phyloP scores from a whole-genome alignment of 2,888 invertebrate species.

The Caprella mutica region DNA sequence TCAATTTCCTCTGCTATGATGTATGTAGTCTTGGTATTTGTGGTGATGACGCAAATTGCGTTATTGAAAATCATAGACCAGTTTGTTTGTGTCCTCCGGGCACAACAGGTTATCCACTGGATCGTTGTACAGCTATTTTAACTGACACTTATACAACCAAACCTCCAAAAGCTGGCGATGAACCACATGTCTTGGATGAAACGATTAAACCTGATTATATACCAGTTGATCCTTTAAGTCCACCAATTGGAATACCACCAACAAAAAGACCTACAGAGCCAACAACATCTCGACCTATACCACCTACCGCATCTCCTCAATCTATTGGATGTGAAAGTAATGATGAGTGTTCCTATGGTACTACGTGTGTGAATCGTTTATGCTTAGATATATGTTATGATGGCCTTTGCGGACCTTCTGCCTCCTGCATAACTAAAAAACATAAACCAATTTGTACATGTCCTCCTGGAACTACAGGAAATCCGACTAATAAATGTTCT shows the following conservation, averaged over 20 bases:
- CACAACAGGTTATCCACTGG: slow-evolving; percentile 68
- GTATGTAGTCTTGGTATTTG: slow-evolving; percentile 56
- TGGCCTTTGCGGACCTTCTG: slow-evolving; percentile 27
- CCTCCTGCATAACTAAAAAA: slow-evolving; percentile 15
- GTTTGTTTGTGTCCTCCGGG: slow-evolving; percentile 69
- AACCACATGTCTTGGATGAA: too few relatives aligned
- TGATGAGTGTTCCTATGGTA: slow-evolving; percentile 16
- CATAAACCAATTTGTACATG: slow-evolving; percentile 56
- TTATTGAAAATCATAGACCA: slow-evolving; percentile 56
- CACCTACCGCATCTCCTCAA: slow-evolving; percentile 18
- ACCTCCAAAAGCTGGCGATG: slow-evolving; percentile 23
- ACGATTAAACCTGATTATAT: too few relatives aligned
- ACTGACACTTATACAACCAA: slow-evolving; percentile 1
- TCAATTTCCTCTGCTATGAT: slow-evolving; percentile 59
- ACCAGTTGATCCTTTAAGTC: too few relatives aligned
- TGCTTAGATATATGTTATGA: slow-evolving; percentile 21
- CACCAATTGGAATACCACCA: too few relatives aligned
- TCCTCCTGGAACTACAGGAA: slow-evolving; percentile 59
- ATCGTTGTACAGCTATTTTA: slow-evolving; percentile 52
- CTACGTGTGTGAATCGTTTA: slow-evolving; percentile 14
- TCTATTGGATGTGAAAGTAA: slow-evolving; percentile 14
- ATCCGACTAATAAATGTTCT: slow-evolving; percentile 62
- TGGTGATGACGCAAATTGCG: slow-evolving; percentile 68
- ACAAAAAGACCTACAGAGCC: not conserved
- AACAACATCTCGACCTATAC: not conserved